These are phyloP conservation scores for Epinephelus coioides DNA, from an alignment of 2,797 vertebrate species.

Conservation along the genomic window DNA sequence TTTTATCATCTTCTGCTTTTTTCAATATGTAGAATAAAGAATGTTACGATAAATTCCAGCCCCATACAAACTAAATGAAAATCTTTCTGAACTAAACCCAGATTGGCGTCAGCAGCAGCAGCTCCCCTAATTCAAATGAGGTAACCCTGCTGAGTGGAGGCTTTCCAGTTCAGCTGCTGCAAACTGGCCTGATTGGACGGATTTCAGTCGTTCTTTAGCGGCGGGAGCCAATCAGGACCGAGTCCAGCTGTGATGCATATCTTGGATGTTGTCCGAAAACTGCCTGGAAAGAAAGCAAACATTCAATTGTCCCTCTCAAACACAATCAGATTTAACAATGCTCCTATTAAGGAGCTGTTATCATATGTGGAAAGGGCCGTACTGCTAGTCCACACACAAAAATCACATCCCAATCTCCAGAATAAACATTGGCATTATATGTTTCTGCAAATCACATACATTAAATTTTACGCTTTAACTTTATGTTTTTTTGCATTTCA, in stretches of 20 bases:
- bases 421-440: no score
- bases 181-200: conserved; percentile 60
- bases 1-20: not conserved
- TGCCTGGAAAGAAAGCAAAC: conserved; percentile 61
- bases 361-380: not conserved
- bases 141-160: conserved; percentile 49
- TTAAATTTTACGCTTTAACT: no score
- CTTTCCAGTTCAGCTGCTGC: conserved; percentile 60
- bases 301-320: conserved; percentile 62
- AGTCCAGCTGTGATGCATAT: conserved; percentile 66
- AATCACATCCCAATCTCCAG: no score
- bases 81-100: conserved; percentile 14
- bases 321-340: conserved; percentile 54
- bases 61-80: not conserved
- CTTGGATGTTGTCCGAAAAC: conserved; percentile 50
- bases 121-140: conserved; percentile 44
- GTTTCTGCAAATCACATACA: no score
- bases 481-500: no score
- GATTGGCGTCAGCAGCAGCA: conserved; percentile 35
- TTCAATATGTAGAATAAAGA: no score
- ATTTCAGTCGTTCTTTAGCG: conserved; percentile 56
- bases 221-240: conserved; percentile 65
- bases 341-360: conserved; percentile 30
- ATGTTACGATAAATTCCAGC: not conserved
- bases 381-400: not conserved